Percentiles rank a stretch among this genome's conserved stretches.
Conservation (phyloP, 2,888 invertebrate genomes). For the Zele albiditarsus region DNA sequence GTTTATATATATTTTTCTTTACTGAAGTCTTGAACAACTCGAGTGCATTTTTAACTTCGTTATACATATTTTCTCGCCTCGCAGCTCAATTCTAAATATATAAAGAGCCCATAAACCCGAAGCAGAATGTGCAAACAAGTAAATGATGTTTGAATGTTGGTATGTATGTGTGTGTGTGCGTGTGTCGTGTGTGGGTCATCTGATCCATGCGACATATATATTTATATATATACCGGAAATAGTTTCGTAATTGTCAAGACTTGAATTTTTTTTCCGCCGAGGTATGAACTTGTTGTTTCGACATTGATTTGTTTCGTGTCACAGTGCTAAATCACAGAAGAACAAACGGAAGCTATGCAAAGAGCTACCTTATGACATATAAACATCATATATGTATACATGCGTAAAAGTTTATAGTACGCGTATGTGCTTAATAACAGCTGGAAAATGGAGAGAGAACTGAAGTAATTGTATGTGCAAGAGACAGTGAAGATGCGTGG, state of each 20-base stretch:
- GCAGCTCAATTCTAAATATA: constrained; percentile 30
- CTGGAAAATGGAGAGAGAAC: neutral
- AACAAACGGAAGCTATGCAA: neutral
- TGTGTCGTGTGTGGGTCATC: constrained; percentile 25
- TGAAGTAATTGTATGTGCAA: neutral
- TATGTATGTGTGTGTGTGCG: neutral
- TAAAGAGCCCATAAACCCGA: constrained; percentile 15
- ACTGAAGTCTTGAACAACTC: neutral
- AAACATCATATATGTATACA: neutral
- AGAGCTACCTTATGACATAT: neutral
- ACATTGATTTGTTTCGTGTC: constrained; percentile 3
- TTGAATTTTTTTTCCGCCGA: neutral
- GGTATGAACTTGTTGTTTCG: constrained; percentile 1
- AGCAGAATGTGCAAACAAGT: constrained; percentile 2
- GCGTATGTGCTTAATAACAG: neutral
- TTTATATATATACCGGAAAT: constrained; percentile 8
- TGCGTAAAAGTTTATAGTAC: neutral
- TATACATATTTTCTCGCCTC: constrained; percentile 7
- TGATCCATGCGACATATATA: constrained; percentile 3
- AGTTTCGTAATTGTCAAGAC: constrained; percentile 16
- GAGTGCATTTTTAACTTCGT: constrained; percentile 26
- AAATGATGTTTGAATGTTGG: neutral
- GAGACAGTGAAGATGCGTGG: constrained; percentile 22
- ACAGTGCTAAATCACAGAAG: neutral
- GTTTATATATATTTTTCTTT: neutral